Percentiles rank a stretch among this genome's conserved stretches.
Evolutionary conservation across 2,797 vertebrate species (phyloP).

Genomic region (Tragopan temminckii): DNA sequence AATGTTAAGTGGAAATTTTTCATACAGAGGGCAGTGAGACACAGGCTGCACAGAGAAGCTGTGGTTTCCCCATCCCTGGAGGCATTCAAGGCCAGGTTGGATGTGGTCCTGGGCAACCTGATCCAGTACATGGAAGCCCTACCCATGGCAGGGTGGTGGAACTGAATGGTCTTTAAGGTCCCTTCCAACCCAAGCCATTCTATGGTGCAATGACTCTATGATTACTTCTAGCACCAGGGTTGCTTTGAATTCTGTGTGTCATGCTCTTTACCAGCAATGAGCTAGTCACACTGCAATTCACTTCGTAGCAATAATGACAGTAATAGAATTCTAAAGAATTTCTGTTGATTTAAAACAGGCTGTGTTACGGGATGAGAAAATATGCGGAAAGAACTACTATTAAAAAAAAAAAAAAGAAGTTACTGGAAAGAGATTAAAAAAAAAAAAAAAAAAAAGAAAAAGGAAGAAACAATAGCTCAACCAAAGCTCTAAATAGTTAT

Average conservation of each 20-base stretch:
- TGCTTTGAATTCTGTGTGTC: background rate
- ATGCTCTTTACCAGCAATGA: background rate
- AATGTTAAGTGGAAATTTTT: no score
- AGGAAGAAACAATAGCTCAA: background rate
- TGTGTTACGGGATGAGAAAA: background rate
- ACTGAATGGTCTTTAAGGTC: background rate
- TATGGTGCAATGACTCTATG: background rate
- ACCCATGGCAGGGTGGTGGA: background rate
- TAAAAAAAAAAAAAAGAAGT: background rate
- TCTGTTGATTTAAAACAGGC: background rate
- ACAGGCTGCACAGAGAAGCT: background rate
- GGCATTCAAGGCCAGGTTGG: background rate
- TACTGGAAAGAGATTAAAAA: background rate
- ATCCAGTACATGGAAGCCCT: background rate
- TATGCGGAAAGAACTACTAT: background rate
- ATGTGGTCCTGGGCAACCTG: background rate
- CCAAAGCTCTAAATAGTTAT: background rate
- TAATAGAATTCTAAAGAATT: background rate
- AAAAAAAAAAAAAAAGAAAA: background rate
- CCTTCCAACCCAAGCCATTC: background rate
- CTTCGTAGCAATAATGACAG: background rate
- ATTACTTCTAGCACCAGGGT: background rate
- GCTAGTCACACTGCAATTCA: fast-evolving
- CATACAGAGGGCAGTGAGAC: background rate
- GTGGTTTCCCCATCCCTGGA: background rate